Evolutionary conservation across 2,888 invertebrate species (phyloP), one percentile per base, ranked within the genome.

Genomic region (Acronicta leporina): DNA sequence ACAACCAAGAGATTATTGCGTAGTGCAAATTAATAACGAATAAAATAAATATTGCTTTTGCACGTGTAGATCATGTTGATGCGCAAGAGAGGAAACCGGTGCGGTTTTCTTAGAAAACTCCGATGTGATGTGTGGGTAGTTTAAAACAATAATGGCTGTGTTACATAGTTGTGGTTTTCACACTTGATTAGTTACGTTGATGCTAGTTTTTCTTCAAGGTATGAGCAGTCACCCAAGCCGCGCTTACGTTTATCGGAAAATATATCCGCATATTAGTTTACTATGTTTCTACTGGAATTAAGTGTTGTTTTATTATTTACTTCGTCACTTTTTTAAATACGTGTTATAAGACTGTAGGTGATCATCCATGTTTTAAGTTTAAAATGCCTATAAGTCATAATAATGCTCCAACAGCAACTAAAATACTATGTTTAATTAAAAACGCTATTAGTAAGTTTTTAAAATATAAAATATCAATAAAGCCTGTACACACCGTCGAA

Each of bases 11-110:
- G 61, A 38, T 45, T 1, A 60, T 74, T 74, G 54, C 70, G 20
- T 40, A 33, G 13, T 43, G 52, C 25, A 20, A 45, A 47, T 47
- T 38, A 35, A 50, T 51, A 33, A 45, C 9, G 11, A 48, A 54
- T 51, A 30, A 51, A 71, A 52, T 35, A 60, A 20, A 44, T 45
- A 56, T 30, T 48, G 49, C 45, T 15, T 41, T 20, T n/a, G 38
- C 41, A 74, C 64, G 65, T 73, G 69, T 52, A 15, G 9, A 42
- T 40, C 45, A 45, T 58, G 30, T 15, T 41, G 38, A 56, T 74
- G 66, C 47, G 49, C 53, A 49, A 47, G 64, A 72, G 64, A 69
- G 70, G 60, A 64, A 68, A 69, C 25, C 43, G 43, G 16, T n/a
- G 42, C 20, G 45, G 16, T 55, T 60, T 73, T 55, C 70, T 55